Evolutionary conservation across 2,888 invertebrate genomes (phyloP).

Genomic region (Onthophagus sagittarius): DNA sequence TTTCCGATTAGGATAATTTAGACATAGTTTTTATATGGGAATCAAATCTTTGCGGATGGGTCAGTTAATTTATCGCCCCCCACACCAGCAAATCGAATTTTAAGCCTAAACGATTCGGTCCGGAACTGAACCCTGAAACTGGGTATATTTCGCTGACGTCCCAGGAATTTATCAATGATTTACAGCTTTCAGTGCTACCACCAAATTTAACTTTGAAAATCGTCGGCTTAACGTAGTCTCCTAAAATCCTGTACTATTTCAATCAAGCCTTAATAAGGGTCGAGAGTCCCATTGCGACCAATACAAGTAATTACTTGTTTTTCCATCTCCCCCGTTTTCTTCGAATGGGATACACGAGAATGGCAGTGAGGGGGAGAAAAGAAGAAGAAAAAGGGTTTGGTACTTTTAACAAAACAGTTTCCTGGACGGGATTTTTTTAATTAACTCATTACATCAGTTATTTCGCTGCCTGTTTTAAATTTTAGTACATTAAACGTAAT

Average conservation of each 20-base stretch:
- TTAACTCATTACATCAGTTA: not conserved
- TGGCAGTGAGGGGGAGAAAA: not conserved
- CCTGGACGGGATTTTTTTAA: not conserved
- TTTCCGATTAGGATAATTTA: not conserved
- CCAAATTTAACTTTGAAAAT: not conserved
- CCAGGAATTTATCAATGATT: not conserved
- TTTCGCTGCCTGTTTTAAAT: not conserved
- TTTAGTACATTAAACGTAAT: not conserved
- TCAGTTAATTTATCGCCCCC: constrained; percentile 2
- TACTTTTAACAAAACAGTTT: no score
- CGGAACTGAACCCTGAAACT: constrained; percentile 5
- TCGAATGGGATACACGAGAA: not conserved
- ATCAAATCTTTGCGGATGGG: not conserved
- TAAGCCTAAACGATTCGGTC: constrained; percentile 8
- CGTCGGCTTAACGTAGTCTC: not conserved
- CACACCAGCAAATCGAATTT: constrained; percentile 8
- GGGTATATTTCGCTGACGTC: not conserved
- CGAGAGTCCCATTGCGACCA: not conserved
- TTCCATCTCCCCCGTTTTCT: not conserved
- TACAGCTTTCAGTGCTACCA: not conserved
- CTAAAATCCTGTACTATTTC: not conserved
- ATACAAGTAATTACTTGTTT: constrained; percentile 7
- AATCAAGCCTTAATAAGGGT: constrained; percentile 11
- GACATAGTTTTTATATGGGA: no score
- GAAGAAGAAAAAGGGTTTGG: no score